These are phyloP conservation scores for Contarinia nasturtii DNA, from an alignment of 1,140 invertebrate species.

Conservation along the genomic window DNA sequence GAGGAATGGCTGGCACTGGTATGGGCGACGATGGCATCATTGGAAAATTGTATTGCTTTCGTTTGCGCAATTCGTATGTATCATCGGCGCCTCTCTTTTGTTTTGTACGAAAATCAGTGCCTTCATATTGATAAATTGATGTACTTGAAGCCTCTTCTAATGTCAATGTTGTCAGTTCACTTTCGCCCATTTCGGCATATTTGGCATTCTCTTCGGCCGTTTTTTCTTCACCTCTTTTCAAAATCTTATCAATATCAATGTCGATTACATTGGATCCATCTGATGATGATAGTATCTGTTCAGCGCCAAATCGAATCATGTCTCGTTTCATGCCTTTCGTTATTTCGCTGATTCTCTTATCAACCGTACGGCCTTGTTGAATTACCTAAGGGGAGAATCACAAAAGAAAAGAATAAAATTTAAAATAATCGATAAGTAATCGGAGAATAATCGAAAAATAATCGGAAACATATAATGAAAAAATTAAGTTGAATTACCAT, in stretches of 20 bases:
- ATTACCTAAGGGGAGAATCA: too few species aligned
- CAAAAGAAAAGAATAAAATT: too few species aligned
- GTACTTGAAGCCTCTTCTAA: slow-evolving; percentile 56
- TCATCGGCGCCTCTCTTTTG: slow-evolving; percentile 69
- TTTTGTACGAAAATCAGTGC: slow-evolving; percentile 69
- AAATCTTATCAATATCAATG: slow-evolving; percentile 91
- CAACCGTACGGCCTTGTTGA: slow-evolving; percentile 78
- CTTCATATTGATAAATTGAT: slow-evolving; percentile 86
- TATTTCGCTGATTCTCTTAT: slow-evolving; percentile 51
- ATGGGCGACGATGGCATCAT: slow-evolving; percentile 97
- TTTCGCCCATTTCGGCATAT: slow-evolving; percentile 77
- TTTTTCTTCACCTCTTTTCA: slow-evolving; percentile 80
- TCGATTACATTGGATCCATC: slow-evolving; percentile 91
- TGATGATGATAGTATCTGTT: slow-evolving; percentile 76
- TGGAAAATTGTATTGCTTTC: slow-evolving; percentile 94
- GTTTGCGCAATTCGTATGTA: slow-evolving; percentile 95
- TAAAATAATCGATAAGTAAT: too few species aligned
- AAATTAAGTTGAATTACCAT: slow-evolving; percentile 96
- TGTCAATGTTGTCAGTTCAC: slow-evolving; percentile 83
- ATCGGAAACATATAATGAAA: too few species aligned
- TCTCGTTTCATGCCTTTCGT: slow-evolving; percentile 95
- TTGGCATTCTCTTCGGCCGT: slow-evolving; percentile 87
- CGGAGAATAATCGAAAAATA: too few species aligned
- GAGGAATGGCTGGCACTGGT: slow-evolving; percentile 56
- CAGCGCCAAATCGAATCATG: slow-evolving; percentile 93